Base-by-base conservation (phyloP, 1,140 invertebrate species). In the Eupeodes corollae region DNA sequence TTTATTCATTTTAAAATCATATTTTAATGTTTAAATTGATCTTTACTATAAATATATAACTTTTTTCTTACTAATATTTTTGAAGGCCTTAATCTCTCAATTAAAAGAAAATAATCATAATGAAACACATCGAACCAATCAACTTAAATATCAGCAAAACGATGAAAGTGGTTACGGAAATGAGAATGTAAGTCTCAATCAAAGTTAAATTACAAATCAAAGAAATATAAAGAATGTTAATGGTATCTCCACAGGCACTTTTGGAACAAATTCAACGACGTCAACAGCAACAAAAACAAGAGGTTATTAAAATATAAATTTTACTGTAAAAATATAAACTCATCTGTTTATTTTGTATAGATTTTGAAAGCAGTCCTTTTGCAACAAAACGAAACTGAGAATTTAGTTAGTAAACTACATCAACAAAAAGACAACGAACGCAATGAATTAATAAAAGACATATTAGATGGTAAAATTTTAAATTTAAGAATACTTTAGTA, bases 331-430 rank as follows among this genome's bases (percentile, higher is more conserved):
- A n/a, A n/a, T n/a, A n/a, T n/a, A n/a, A n/a, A 39, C 16, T 18
- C 21, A 51, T 12, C 33, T 39, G 41, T 39, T 48, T 53, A 41
- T 47, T 21, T 54, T 59, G 59, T 69, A 34, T 52, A 80, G 71
- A 74, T 84, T 49, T 58, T 86, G 13, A 66, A 75, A 51, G 73
- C 78, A 54, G 69, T 83, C 45, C 66, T 77, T 32, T 56, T 75
- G 56, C 77, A 82, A 53, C 80, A 84, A 61, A 73, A 70, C 45
- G 73, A 78, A 53, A 63, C 83, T 19, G 79, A 83, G 56, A 62
- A 59, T 49, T 75, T 83, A 68, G 74, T 84, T 44, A 73, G 73
- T 49, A 79, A 77, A 67, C 71, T 84, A 49, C 82, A 85, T 56
- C 74, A 75, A 54, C 67, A 73, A 54, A 76, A 71, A 60, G 81